A percentile compares a stretch with the other conserved stretches of the same genome.
These are phyloP conservation scores for Hyles euphorbiae DNA, from an alignment of 1,140 invertebrate species.

Conservation along the genomic window DNA sequence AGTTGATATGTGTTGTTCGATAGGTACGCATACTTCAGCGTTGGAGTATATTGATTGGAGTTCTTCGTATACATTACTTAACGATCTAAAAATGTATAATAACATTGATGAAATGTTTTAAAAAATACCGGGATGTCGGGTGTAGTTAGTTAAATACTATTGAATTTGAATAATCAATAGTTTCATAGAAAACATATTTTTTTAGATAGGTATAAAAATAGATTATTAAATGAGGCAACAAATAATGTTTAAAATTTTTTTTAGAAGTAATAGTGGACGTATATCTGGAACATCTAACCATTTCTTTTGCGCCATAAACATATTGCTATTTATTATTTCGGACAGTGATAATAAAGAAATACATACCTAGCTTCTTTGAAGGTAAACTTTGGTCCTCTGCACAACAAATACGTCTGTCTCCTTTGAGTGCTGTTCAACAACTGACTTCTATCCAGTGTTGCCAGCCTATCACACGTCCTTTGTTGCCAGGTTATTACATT, in stretches of 20 bases:
- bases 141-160: no score
- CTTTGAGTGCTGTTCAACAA: constrained; percentile 40
- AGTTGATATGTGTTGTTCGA: constrained; percentile 8
- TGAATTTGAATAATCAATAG: no score
- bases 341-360: constrained; percentile 5
- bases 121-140: no score
- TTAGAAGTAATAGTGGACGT: no score
- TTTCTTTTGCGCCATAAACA: no score
- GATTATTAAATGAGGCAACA: no score
- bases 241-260: no score
- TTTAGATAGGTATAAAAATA: no score
- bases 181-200: no score
- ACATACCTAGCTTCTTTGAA: constrained; percentile 44
- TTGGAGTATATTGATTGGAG: constrained; percentile 54
- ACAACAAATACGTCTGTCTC: constrained; percentile 47
- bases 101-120: background rate
- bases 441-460: constrained; percentile 23
- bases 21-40: constrained; percentile 50
- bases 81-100: constrained; percentile 35
- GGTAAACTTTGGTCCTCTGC: constrained; percentile 42
- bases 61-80: constrained; percentile 44
- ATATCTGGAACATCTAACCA: no score
- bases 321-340: no score
- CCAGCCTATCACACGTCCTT: constrained; percentile 31
- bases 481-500: constrained; percentile 41